phyloP scores from a whole-genome alignment of 2,888 invertebrate genomes.

The Pyrocoelia pectoralis region DNA sequence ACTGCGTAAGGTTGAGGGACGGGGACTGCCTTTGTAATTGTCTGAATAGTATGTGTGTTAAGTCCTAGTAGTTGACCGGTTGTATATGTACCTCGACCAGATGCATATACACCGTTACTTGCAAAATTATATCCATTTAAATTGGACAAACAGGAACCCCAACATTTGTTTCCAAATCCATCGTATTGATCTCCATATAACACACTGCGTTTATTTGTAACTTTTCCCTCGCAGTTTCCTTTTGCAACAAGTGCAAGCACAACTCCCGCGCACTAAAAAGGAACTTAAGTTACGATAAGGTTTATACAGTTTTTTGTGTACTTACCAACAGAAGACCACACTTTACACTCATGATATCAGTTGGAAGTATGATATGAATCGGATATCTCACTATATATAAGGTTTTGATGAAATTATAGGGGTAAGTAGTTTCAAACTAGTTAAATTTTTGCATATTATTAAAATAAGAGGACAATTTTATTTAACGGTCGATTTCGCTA shows the following conservation, averaged over 20 bases:
- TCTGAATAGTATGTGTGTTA: constrained; percentile 38
- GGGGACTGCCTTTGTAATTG: constrained; percentile 42
- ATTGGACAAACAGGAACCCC: neutral
- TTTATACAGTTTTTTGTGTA: no score
- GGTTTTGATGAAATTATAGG: no score
- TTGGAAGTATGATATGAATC: no score
- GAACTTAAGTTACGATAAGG: no score
- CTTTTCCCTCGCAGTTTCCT: constrained; percentile 11
- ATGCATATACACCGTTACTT: neutral
- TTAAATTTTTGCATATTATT: no score
- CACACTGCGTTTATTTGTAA: constrained; percentile 19
- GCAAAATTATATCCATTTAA: neutral
- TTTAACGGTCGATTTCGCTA: no score
- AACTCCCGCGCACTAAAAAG: constrained; percentile 10
- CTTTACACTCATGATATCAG: no score
- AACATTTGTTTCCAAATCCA: neutral
- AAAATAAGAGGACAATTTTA: no score
- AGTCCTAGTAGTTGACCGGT: no score
- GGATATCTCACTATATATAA: no score
- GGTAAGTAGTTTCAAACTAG: no score
- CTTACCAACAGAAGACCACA: no score
- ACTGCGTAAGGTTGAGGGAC: constrained; percentile 54
- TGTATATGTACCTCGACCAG: neutral
- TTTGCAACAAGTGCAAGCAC: constrained; percentile 10
- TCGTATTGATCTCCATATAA: neutral